Conservation (phyloP, 1,140 invertebrate species). For the Ectropis grisescens region DNA sequence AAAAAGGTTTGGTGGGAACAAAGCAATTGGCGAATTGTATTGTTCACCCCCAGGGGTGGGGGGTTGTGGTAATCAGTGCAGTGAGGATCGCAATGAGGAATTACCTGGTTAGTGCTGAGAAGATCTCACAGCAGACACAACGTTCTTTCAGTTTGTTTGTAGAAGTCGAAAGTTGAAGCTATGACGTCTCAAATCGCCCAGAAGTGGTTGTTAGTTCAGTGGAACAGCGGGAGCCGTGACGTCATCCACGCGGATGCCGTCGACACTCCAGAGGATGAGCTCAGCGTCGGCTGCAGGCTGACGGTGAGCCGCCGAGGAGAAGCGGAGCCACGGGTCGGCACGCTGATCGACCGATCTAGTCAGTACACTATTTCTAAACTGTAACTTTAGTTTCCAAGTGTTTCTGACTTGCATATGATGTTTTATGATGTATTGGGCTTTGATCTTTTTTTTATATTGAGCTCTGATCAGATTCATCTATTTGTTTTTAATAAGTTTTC, state of each 20-base stretch:
- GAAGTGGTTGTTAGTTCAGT: conserved; percentile 41
- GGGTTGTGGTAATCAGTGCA: conserved; percentile 39
- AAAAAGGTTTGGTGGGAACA: conserved; percentile 44
- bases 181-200: conserved; percentile 11
- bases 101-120: conserved; percentile 29
- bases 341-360: conserved; percentile 11
- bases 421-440: too few relatives aligned
- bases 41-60: conserved; percentile 39
- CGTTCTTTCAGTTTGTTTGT: too few relatives aligned
- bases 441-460: too few relatives aligned
- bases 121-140: too few relatives aligned
- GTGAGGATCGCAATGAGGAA: conserved; percentile 54
- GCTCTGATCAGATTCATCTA: too few relatives aligned
- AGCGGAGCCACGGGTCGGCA: conserved; percentile 6
- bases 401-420: too few relatives aligned
- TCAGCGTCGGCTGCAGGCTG: conserved; percentile 8
- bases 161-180: too few relatives aligned
- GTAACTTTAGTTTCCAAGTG: too few relatives aligned
- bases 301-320: conserved; percentile 8
- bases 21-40: conserved; percentile 48
- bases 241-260: conserved; percentile 20
- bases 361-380: conserved; percentile 12
- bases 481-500: too few relatives aligned
- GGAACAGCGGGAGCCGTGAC: conserved; percentile 19
- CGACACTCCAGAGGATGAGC: conserved; percentile 7